Evolutionary conservation across 2,113 vertebrate species (phyloP), one percentile per base, ranked within the genome.

Genomic region (Nannobrachium achirus): DNA sequence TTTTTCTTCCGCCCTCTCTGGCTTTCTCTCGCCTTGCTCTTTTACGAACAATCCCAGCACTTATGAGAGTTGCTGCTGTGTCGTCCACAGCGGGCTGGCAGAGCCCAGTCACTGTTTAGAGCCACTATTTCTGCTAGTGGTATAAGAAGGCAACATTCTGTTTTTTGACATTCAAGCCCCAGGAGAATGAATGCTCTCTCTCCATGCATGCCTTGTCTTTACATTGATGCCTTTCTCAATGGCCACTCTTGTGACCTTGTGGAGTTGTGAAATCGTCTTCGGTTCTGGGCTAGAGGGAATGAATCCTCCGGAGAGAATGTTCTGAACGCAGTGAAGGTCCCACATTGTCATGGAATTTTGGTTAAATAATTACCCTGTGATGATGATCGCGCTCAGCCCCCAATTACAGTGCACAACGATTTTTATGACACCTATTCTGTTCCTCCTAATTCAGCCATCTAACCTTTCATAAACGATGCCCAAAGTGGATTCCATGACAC

Each of bases 11-110:
- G 60, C 56, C 71, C 69, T 65, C 64, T 59, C 70, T 61, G 15
- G 7, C 70, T 62, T 48, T 68, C 41, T 44, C 67, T 19, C 45
- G 49, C 68, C 14, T 25, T 25, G 20, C 7, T 66, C 71, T 74
- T n/a, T 38, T 62, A 63, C 71, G 83, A 90, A 88, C 93, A 93
- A 95, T 93, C 85, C 85, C 88, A 73, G 70, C 51, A 56, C 81
- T 93, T 92, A 87, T 85, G 91, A 85, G 83, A 83, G 85, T 79
- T 78, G 87, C 77, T 69, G 73, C 82, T 33, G 25, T 33, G 25
- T 5, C 25, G 6, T 2, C 1, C 73, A 63, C 84, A 63, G 87
- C 82, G 74, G 83, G 83, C 86, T 86, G 83, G 81, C 80, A 86
- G 93, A 33, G 25, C 91, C 87, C 83, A 91, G 89, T 86, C 91